Conservation (phyloP, 1,140 invertebrate genomes). For the Papilio polytes region DNA sequence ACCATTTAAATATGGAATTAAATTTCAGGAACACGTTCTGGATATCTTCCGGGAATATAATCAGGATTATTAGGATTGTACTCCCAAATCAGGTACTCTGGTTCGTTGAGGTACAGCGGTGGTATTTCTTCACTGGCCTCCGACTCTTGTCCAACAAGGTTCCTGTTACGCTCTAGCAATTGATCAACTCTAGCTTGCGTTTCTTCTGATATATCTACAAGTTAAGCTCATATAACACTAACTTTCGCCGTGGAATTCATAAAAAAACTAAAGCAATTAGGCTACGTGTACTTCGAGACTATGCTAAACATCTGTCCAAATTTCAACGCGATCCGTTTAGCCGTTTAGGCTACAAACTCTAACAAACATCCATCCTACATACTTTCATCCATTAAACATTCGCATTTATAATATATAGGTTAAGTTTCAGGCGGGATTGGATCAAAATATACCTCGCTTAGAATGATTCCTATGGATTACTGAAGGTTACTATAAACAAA, state of each 20-base stretch:
- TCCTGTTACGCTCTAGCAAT: slow-evolving; percentile 70
- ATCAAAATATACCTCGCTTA: background rate
- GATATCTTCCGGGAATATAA: slow-evolving; percentile 74
- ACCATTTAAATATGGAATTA: slow-evolving; percentile 40
- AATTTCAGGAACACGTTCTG: slow-evolving; percentile 64
- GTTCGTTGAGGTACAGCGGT: slow-evolving; percentile 76
- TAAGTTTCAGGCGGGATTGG: background rate
- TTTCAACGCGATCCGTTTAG: no score
- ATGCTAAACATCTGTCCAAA: no score
- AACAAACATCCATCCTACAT: no score
- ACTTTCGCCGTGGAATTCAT: no score
- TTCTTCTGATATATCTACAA: slow-evolving; percentile 74
- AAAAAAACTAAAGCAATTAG: no score
- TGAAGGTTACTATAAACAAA: background rate
- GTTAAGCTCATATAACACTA: background rate
- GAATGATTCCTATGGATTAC: background rate
- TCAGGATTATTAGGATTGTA: slow-evolving; percentile 80
- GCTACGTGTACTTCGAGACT: no score
- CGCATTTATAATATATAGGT: no score
- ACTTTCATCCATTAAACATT: no score
- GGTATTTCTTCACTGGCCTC: slow-evolving; percentile 74
- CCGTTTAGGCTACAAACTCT: no score
- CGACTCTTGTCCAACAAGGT: slow-evolving; percentile 64
- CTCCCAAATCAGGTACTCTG: slow-evolving; percentile 81
- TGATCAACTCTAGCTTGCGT: slow-evolving; percentile 68